phyloP scores from a whole-genome alignment of 1,140 invertebrate species.

The Sinella curviseta region DNA sequence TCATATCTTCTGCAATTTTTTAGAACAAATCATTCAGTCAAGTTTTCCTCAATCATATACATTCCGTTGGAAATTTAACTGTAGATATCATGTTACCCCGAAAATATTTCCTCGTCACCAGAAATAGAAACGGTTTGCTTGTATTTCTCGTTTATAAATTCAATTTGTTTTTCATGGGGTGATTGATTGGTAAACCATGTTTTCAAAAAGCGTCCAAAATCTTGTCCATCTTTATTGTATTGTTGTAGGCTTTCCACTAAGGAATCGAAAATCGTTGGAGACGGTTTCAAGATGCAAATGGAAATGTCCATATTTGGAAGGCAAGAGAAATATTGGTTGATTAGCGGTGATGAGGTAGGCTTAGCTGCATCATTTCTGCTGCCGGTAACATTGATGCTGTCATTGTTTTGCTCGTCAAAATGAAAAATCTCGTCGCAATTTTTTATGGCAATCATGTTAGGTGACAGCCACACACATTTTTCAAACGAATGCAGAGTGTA shows the following conservation, averaged over 20 bases:
- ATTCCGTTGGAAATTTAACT: background rate
- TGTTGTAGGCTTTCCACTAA: background rate
- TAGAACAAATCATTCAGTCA: too few species aligned
- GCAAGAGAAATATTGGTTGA: background rate
- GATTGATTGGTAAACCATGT: background rate
- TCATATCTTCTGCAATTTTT: too few species aligned
- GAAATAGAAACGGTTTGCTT: background rate
- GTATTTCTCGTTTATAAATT: background rate
- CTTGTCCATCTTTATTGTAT: background rate
- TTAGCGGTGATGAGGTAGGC: background rate
- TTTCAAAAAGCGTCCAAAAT: background rate
- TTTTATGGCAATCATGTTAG: background rate
- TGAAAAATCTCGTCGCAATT: background rate
- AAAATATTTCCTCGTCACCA: background rate
- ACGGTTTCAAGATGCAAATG: background rate
- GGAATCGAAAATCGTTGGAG: background rate
- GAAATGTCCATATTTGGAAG: background rate
- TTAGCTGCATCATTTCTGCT: background rate
- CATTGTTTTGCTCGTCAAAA: background rate
- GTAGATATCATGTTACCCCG: background rate
- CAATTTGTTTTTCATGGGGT: background rate
- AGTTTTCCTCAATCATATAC: too few species aligned
- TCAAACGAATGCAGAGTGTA: background rate
- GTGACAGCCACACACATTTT: conserved; percentile 4
- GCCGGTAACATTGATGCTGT: background rate